Percentiles rank a stretch among this genome's conserved stretches.
Conservation (phyloP, 2,888 invertebrate genomes). For the Drosophila subquinaria region DNA sequence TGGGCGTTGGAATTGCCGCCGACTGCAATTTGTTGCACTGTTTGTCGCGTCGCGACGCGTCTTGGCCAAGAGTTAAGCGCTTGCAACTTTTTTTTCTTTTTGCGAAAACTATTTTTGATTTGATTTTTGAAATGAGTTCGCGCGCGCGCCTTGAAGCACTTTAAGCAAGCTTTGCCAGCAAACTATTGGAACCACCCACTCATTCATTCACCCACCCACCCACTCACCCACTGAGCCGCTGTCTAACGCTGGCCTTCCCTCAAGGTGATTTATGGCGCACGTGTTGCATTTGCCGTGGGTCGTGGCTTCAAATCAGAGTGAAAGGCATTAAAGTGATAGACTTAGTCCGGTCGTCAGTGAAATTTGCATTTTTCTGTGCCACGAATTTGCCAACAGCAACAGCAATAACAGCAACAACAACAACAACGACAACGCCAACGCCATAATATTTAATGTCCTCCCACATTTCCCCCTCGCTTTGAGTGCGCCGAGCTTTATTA, state of each 20-base stretch:
- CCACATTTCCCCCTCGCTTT: slow-evolving; percentile 22
- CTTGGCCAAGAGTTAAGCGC: slow-evolving; percentile 72
- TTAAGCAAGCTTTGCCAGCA: slow-evolving; percentile 40
- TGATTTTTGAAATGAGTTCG: slow-evolving; percentile 75
- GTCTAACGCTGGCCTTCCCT: slow-evolving; percentile 27
- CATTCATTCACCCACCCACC: slow-evolving; percentile 6
- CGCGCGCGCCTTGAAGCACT: slow-evolving; percentile 49
- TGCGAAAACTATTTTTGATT: slow-evolving; percentile 75
- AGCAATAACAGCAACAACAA: not conserved
- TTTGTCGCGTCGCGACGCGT: slow-evolving; percentile 61
- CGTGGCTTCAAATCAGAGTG: slow-evolving; percentile 69
- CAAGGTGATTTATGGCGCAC: slow-evolving; percentile 76
- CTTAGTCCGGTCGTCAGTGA: slow-evolving; percentile 46
- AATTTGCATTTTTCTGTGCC: slow-evolving; percentile 74
- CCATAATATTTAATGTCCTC: slow-evolving; percentile 66
- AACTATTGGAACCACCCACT: not conserved
- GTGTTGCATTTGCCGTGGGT: slow-evolving; percentile 72
- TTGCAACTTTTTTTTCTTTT: slow-evolving; percentile 62
- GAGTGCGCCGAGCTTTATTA: slow-evolving; percentile 61
- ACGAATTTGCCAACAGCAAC: slow-evolving; percentile 47
- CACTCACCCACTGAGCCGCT: not conserved
- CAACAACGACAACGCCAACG: slow-evolving; percentile 22
- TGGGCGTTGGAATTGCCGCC: slow-evolving; percentile 14
- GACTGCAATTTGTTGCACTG: slow-evolving; percentile 80
- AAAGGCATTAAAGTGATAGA: slow-evolving; percentile 78